phyloP scores from a whole-genome alignment of 2,888 invertebrate genomes.

The Griposia aprilina region DNA sequence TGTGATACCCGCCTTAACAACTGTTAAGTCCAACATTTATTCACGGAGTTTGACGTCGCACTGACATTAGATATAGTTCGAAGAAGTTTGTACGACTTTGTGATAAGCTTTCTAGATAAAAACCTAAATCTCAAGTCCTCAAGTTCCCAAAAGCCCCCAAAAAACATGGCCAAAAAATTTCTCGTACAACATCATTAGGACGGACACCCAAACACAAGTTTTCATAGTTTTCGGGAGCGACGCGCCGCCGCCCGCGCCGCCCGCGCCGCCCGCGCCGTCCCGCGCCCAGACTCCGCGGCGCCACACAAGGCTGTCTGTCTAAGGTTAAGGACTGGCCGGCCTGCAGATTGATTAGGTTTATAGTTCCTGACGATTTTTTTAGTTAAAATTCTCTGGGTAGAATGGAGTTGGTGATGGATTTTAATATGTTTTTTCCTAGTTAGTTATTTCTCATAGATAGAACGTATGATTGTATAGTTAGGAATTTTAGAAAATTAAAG shows the following conservation, averaged over 20 bases:
- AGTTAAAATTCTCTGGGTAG: slow-evolving; percentile 16
- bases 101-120: not conserved
- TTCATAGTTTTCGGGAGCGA: slow-evolving; percentile 57
- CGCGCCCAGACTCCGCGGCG: slow-evolving; percentile 77
- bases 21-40: not conserved
- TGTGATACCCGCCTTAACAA: not conserved
- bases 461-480: not conserved
- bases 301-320: slow-evolving; percentile 84
- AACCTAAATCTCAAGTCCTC: not conserved
- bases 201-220: slow-evolving; percentile 73
- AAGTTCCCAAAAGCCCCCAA: slow-evolving; percentile 1
- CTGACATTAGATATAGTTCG: not conserved
- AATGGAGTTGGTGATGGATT: not conserved
- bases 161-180: slow-evolving; percentile 44
- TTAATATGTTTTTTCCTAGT: not conserved
- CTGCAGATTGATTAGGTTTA: slow-evolving; percentile 71
- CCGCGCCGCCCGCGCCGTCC: slow-evolving; percentile 43
- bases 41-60: not conserved
- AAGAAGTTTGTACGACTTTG: not conserved
- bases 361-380: slow-evolving; percentile 64
- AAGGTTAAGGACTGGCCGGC: slow-evolving; percentile 80
- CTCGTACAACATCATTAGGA: slow-evolving; percentile 59
- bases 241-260: slow-evolving; percentile 59
- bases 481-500: not conserved
- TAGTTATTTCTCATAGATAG: not conserved